A percentile compares a stretch with the other conserved stretches of the same genome.
Evolutionary conservation across 2,888 invertebrate genomes (phyloP).

Genomic region (Gonocerus acuteangulatus): DNA sequence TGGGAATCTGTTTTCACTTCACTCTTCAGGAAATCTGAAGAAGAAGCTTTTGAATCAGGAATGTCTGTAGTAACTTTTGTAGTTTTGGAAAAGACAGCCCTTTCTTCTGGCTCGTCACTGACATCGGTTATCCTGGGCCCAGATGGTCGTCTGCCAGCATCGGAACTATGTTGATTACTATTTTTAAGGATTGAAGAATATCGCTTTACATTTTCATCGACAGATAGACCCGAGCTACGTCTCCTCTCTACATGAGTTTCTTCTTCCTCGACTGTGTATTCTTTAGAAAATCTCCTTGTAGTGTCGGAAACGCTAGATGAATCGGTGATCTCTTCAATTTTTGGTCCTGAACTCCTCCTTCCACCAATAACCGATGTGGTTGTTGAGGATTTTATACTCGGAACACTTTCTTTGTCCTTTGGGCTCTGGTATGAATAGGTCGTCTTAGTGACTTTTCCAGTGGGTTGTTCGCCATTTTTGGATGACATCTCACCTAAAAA

Average conservation of each 20-base stretch:
- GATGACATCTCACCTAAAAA: conserved; percentile 61
- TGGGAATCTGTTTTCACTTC: conserved; percentile 38
- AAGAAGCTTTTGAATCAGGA: conserved; percentile 11
- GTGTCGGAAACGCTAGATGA: conserved; percentile 5
- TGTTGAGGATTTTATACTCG: conserved; percentile 34
- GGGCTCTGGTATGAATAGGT: conserved; percentile 52
- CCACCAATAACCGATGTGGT: conserved; percentile 35
- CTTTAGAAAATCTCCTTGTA: conserved; percentile 24
- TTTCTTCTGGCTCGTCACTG: conserved; percentile 6
- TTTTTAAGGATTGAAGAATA: conserved; percentile 32
- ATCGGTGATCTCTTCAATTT: conserved; percentile 36
- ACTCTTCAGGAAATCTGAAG: conserved; percentile 12
- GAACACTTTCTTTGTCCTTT: conserved; percentile 33
- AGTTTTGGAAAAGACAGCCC: not conserved
- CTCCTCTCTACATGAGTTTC: conserved; percentile 8
- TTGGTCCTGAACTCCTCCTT: conserved; percentile 37
- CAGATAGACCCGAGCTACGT: conserved; percentile 28
- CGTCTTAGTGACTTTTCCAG: conserved; percentile 60
- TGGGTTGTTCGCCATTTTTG: conserved; percentile 60
- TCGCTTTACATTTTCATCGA: conserved; percentile 33
- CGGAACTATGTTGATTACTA: not conserved
- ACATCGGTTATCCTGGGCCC: conserved; percentile 16
- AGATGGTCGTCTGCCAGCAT: not conserved
- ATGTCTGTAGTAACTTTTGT: conserved; percentile 10
- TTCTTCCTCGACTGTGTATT: conserved; percentile 33